Evolutionary conservation across 2,113 vertebrate species (phyloP), one percentile per base, ranked within the genome.

Genomic region (Fukomys damarensis): DNA sequence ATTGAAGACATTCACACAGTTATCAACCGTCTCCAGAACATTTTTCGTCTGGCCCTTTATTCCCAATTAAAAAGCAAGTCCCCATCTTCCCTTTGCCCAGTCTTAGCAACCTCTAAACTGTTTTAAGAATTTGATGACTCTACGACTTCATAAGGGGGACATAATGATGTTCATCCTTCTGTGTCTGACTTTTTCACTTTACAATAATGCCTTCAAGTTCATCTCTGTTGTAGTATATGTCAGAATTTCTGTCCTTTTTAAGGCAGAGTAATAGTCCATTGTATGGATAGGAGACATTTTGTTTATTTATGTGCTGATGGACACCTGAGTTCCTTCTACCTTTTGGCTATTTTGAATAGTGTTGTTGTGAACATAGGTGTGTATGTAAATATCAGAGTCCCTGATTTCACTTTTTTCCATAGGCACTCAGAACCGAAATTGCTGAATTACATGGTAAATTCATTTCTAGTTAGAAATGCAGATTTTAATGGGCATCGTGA

Each of bases 1-100:
- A 46, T 7, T 3, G 26, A 46, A 46, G 41, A 46, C 43, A 30
- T 28, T 28, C 72, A 46, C 61, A 30, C 1, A n/a, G 66, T 52
- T 4, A 22, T 24, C 30, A 12, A 11, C 58, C 77, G 56, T 58
- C n/a, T 35, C 61, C 63, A 26, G 86, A 22, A 38, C n/a, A 9
- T 22, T 83, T 63, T 30, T 68, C 17, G 32, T 54, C 61, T 14
- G 61, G 30, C 20, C 11, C 58, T 63, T 56, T 76, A 46, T 5
- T 5, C 26, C 52, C 68, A n/a, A 49, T 66, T 49, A 41, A 58
- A n/a, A 35, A 77, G 26, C 10, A 83, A 32, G 46, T 30, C 54
- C 46, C 24, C 1, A 11, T 20, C 14, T 1, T 5, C 54, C 2
- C 41, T 30, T 68, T 4, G 5, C 3, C 20, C 8, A 46, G 26